These are phyloP conservation scores for Pterostichus niger DNA, from an alignment of 2,888 invertebrate species.

Conservation along the genomic window DNA sequence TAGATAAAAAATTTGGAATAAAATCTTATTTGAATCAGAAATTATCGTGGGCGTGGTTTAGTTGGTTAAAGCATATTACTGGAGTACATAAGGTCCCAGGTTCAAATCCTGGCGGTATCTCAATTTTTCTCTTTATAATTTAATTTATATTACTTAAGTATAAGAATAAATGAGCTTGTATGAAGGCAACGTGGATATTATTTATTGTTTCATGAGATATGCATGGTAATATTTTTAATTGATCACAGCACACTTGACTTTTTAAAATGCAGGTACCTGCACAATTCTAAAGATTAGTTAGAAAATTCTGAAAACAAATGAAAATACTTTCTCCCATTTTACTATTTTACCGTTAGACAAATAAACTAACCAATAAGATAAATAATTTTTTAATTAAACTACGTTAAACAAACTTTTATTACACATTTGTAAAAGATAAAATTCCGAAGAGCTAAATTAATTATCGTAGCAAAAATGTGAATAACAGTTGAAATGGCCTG, in stretches of 20 bases:
- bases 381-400: background rate
- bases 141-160: too few species aligned
- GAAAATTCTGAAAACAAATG: constrained; percentile 20
- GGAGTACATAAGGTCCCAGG: too few species aligned
- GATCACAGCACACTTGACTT: background rate
- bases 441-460: background rate
- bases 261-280: constrained; percentile 9
- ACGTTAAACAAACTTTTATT: background rate
- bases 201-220: too few species aligned
- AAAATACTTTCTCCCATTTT: constrained; percentile 7
- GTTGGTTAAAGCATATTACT: too few species aligned
- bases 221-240: background rate
- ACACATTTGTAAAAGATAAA: background rate
- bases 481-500: constrained; percentile 18
- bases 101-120: too few species aligned
- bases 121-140: too few species aligned
- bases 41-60: too few species aligned
- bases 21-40: too few species aligned
- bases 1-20: too few species aligned
- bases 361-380: too few species aligned
- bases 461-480: background rate
- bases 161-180: too few species aligned
- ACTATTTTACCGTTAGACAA: constrained; percentile 6
- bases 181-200: too few species aligned
- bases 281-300: background rate